These are phyloP conservation scores for Zophobas morio DNA, from an alignment of 1,140 invertebrate species.

Conservation along the genomic window DNA sequence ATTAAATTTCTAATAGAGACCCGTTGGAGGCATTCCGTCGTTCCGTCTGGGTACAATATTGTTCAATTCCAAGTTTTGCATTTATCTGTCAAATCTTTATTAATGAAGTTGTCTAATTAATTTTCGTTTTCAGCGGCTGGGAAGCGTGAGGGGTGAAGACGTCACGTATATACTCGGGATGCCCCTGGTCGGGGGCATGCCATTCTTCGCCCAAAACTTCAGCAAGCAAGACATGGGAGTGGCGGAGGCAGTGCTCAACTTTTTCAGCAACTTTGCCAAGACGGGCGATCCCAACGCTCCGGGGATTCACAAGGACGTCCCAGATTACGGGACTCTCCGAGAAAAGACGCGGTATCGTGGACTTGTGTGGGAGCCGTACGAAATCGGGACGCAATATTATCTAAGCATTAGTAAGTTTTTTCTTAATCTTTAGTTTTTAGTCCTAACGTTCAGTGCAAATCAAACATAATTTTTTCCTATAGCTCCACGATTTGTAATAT, in stretches of 20 bases:
- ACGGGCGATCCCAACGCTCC: conserved; percentile 81
- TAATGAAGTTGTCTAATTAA: conserved; percentile 43
- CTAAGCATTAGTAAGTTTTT: conserved; percentile 78
- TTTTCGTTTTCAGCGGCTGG: conserved; percentile 73
- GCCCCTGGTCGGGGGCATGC: conserved; percentile 81
- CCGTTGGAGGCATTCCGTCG: conserved; percentile 30
- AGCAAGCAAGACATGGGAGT: conserved; percentile 82
- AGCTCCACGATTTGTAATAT: background rate
- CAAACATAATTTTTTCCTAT: conserved; percentile 2
- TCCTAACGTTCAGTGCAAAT: background rate
- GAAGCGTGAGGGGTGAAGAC: conserved; percentile 88
- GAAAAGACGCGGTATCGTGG: conserved; percentile 75
- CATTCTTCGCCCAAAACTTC: conserved; percentile 80
- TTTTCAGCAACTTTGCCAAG: conserved; percentile 83
- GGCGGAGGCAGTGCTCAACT: conserved; percentile 81
- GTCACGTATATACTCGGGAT: conserved; percentile 89
- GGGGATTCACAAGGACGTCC: conserved; percentile 67
- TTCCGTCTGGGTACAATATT: conserved; percentile 37
- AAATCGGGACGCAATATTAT: conserved; percentile 82
- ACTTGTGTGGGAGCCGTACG: conserved; percentile 80
- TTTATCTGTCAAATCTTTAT: conserved; percentile 43
- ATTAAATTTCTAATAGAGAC: conserved; percentile 40
- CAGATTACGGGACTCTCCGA: conserved; percentile 72
- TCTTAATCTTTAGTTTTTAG: too few species aligned
- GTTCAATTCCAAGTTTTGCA: conserved; percentile 40